Evolutionary conservation across 1,140 invertebrate genomes (phyloP), one percentile per base, ranked within the genome.

Genomic region (Leptoteleia sp.): DNA sequence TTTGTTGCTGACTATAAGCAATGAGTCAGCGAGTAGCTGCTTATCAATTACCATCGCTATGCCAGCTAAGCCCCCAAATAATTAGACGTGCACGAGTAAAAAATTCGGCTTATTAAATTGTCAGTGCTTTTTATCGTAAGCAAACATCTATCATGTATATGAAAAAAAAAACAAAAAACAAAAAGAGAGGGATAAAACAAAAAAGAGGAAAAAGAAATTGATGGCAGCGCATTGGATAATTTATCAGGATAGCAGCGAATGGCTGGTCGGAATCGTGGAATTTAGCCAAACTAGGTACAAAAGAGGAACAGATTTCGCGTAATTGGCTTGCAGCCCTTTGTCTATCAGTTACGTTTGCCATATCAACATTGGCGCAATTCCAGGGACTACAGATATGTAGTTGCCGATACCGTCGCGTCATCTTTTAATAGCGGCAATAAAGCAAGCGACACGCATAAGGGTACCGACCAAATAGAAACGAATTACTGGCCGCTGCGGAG

Each of bases 381-480:
- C 75, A 77, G 65, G 29, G 50, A 52, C 42, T 64, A 59, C 47
- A 47, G 55, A 77, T 77, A 64, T 64, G 64, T 64, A 68, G 65
- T 70, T 61, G 52, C 65, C 50, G 75, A 77, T 77, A 77, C 31
- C 37, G 65, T 77, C 52, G 65, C 50, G 75, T 77, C 75, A 70
- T 77, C 65, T 77, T 77, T 71, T 77, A 77, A 71, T 77, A 71
- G 75, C 59, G 4, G 42, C 59, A 59, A 77, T 77, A 77, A 76
- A 64, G 45, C 48, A 77, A 50, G 48, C 75, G 40, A 59, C 43
- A 65, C 59, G 45, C 57, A 22, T 62, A 76, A 54, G 38, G 31
- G 11, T 25, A n/a, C 40, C 47, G 11, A 25, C 38, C 47, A 68
- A 67, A 76, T 62, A 37, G 55, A 68, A 76, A 61, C 38, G 47